Evolutionary conservation across 2,113 vertebrate genomes (phyloP).

Genomic region (Hippocampus comes): DNA sequence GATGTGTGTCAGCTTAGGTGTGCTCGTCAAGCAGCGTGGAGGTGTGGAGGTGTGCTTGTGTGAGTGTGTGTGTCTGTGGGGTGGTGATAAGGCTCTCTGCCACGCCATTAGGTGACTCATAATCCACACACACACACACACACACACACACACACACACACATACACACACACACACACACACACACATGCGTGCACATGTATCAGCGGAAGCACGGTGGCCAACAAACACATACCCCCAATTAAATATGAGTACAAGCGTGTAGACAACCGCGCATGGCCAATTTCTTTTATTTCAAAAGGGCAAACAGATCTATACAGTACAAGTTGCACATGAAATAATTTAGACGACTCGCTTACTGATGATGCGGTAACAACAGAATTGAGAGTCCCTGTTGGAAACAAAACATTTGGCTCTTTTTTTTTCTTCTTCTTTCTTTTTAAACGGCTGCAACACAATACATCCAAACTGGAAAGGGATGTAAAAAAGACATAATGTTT

Average conservation of each 20-base stretch:
- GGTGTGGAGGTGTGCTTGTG: conserved; percentile 60
- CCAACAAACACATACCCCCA: conserved; percentile 40
- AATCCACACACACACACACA: conserved; percentile 56
- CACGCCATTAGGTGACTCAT: conserved; percentile 72
- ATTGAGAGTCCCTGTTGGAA: conserved; percentile 56
- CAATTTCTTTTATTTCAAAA: conserved; percentile 74
- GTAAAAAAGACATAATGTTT: conserved; percentile 71
- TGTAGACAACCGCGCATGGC: conserved; percentile 55
- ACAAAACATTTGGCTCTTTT: conserved; percentile 66
- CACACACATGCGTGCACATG: conserved; percentile 6
- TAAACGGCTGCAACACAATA: conserved; percentile 60
- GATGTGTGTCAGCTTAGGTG: conserved; percentile 47
- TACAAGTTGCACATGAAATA: conserved; percentile 74
- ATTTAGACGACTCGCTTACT: conserved; percentile 66
- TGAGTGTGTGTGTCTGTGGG: conserved; percentile 55
- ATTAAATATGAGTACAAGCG: conserved; percentile 34
- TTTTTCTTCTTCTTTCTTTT: conserved; percentile 15
- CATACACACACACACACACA: neutral
- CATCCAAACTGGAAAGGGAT: conserved; percentile 72
- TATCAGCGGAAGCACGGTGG: conserved; percentile 20
- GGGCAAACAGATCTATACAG: conserved; percentile 72
- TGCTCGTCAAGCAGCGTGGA: conserved; percentile 53
- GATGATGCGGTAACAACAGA: conserved; percentile 67
- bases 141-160: conserved; percentile 41
- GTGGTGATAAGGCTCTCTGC: conserved; percentile 69